These are phyloP conservation scores for Oenanthe oenanthe DNA, from an alignment of 2,113 vertebrate genomes.

Conservation along the genomic window DNA sequence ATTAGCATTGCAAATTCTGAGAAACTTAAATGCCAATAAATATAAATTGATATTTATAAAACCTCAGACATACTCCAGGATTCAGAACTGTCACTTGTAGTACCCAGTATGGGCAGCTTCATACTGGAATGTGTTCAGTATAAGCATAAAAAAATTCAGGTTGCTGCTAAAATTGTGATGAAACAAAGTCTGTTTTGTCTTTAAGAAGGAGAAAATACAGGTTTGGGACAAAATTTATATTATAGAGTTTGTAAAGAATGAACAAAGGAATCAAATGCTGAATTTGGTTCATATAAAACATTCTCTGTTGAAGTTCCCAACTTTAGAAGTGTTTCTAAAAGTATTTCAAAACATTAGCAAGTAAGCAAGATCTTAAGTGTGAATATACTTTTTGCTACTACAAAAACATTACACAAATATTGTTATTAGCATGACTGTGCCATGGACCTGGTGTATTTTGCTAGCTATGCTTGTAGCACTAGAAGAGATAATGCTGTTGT, in stretches of 20 bases:
- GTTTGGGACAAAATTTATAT: background rate
- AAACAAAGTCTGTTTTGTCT: slow-evolving; percentile 26
- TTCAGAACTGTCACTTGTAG: background rate
- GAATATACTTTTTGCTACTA: background rate
- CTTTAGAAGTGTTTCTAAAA: background rate
- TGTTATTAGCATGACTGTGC: background rate
- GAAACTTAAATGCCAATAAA: slow-evolving; percentile 4
- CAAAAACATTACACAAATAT: background rate
- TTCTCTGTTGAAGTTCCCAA: background rate
- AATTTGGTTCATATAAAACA: background rate
- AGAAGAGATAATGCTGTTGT: background rate
- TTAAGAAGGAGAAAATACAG: background rate
- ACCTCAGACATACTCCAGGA: background rate
- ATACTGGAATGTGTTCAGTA: background rate
- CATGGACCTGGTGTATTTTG: background rate
- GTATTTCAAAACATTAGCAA: background rate
- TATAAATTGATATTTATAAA: background rate
- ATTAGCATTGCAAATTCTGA: background rate
- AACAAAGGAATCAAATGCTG: background rate
- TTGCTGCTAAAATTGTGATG: slow-evolving; percentile 19
- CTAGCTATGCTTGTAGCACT: background rate
- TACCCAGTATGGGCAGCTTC: slow-evolving; percentile 1
- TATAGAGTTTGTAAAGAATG: background rate
- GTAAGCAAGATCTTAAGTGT: background rate
- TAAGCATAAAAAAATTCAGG: slow-evolving; percentile 1